phyloP scores from a whole-genome alignment of 35 echinoderm and acorn worm species.

The Acanthaster planci region DNA sequence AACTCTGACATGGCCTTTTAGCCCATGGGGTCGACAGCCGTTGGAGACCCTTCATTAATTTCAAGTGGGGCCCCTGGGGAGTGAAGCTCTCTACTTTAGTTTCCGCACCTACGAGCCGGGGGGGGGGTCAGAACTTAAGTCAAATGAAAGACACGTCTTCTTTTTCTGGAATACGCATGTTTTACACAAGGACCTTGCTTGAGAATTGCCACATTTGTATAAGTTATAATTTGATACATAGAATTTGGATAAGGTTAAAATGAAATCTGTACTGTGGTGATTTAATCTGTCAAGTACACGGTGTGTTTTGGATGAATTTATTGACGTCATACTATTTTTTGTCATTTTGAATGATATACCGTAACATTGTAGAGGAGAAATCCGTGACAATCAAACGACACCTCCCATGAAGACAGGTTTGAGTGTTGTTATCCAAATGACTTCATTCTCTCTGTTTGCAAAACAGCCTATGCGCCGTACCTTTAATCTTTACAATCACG shows the following conservation, averaged over 20 bases:
- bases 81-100: neutral
- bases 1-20: constrained; percentile 26
- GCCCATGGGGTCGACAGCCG: constrained; percentile 13
- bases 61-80: constrained; percentile 22
- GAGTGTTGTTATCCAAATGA: constrained; percentile 4
- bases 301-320: too few species aligned
- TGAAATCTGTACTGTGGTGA: too few species aligned
- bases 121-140: too few species aligned
- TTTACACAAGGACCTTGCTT: too few species aligned
- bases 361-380: neutral
- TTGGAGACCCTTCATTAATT: constrained; percentile 27
- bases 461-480: neutral
- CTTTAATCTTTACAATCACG: constrained; percentile 9
- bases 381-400: neutral
- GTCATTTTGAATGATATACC: too few species aligned
- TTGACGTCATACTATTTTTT: too few species aligned
- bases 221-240: too few species aligned
- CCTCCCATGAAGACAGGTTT: neutral
- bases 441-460: constrained; percentile 17
- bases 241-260: too few species aligned
- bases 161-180: too few species aligned
- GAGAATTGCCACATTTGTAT: too few species aligned
- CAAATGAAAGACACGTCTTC: too few species aligned
- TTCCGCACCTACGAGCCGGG: neutral
- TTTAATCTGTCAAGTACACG: too few species aligned